Base-by-base conservation (phyloP, 2,113 vertebrate species). In the Odobenus rosmarus region DNA sequence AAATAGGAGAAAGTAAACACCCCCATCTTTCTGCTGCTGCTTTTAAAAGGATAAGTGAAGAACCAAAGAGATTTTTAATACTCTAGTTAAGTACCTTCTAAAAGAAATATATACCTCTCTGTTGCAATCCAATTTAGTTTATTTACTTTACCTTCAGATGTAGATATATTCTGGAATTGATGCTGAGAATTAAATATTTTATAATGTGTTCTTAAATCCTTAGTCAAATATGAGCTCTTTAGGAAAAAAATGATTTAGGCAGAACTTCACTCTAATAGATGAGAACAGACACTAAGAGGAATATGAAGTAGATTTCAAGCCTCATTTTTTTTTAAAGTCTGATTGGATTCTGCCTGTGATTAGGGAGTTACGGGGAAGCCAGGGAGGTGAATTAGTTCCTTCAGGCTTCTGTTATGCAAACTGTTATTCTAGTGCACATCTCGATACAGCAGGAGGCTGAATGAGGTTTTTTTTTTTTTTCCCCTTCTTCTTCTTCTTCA, bases 201-300 rank as follows among this genome's bases (percentile, higher is more conserved):
- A 90, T 96, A 88, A 90, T 86, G 26, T 92, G 39, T 93, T 88
- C 76, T 90, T 92, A 90, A 93, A 90, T 88, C 72, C 49, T 96
- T 91, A 92, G 80, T 90, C 79, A 97, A 97, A 96, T 64, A 79
- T 71, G 51, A 94, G 26, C 31, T 61, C n/a, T 93, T 97, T 97
- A 81, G 51, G 51, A 46, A 36, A 94, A 93, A 83, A 96, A 94
- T 39, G 74, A 83, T 42, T 93, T 88, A 85, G 62, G 24, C 55
- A 91, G 64, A 85, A 79, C 19, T 92, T 97, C 62, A 89, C 55
- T 69, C 31, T 59, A 61, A 42, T 62, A 94, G 59, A 90, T 64
- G 42, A 96, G 72, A 61, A n/a, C 71, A 92, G 55, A 87, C 71
- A 39, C 81, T 53, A 62, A 94, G 80, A 95, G 46, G 21, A 93